Base-by-base conservation (phyloP, 2,888 invertebrate species). In the Tethea ocularis region DNA sequence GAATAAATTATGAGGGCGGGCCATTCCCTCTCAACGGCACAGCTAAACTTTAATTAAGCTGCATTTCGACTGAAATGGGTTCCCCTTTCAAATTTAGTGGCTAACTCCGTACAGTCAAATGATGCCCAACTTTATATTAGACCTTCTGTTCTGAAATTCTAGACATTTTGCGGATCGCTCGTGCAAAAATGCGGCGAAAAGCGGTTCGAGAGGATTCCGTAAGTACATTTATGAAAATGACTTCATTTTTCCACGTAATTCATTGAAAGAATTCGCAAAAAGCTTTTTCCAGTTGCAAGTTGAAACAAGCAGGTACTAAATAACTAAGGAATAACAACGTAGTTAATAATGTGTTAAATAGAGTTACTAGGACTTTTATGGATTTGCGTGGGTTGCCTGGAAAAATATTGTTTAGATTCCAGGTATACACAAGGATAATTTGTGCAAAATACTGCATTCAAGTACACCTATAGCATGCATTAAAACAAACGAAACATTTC, bases 1-100 rank as follows among this genome's bases (percentile, higher is more conserved):
- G 86, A 89, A 91, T 91, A 91, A 89, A 90, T 91, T 89, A 90
- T 91, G 85, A 88, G 83, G 77, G 79, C 77, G 78, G 82, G 75
- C 85, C 82, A 84, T 86, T 84, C 80, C 78, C 85, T 88, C 88
- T 86, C 87, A 83, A 77, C 83, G 77, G 82, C 78, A 80, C 73
- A 77, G 79, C 86, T 84, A 86, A 89, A 89, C 86, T 88, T 89
- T 89, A 88, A 90, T 89, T 88, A 89, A 87, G 89, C 87, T 88
- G 85, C 86, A 87, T 87, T 88, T 89, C 82, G 77, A 79, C 81
- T 80, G 78, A 83, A 88, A 87, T 85, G 83, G 84, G 80, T 79
- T 83, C 79, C 80, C 83, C 83, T 87, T 86, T 86, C 84, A 85
- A 87, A 87, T 88, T 87, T 80, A 82, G 78, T 80, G 75, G 76